Evolutionary conservation across 2,113 vertebrate species (phyloP), one percentile per base, ranked within the genome.

Genomic region (Entomyzon cyanotis): DNA sequence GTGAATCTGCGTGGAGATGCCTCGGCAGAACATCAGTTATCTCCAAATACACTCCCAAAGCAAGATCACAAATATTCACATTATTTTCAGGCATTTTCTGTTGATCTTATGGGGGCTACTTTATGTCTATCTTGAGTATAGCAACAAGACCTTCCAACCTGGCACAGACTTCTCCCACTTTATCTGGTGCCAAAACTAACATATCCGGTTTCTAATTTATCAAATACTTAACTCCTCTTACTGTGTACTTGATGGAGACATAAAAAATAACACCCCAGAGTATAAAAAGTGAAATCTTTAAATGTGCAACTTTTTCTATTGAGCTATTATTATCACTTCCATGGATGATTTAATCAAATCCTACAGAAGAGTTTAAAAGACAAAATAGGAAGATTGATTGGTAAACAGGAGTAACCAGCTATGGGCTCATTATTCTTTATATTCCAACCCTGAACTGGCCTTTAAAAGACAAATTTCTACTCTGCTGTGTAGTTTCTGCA

Each of bases 381-480:
- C 56, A 91, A 94, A 88, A 50, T 5, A 74, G 53, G 62, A 75
- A 97, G 94, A 98, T 37, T 73, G 92, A 97, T 96, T 68, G 46
- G 92, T 92, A 96, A 96, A 97, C 95, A 95, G 94, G 76, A 81
- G 46, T 77, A 75, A 95, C 79, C 44, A 93, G 89, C 77, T 90
- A 76, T 23, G 30, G 86, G 78, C 78, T 97, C 92, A 96, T 97
- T 97, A 97, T 93, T 96, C 90, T 95, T 94, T 90, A 70, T 71
- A 89, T 58, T 96, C 84, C 86, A 96, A 94, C 94, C 84, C 94
- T 81, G 75, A 70, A 55, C 52, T 96, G 94, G 94, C 95, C 96
- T 98, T 97, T 96, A 91, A 77, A 97, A 97, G 94, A 98, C 95
- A 95, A 97, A 98, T 98, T 97, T 97, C 92, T 94, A 90, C 90